Evolutionary conservation across 2,797 vertebrate species (phyloP).

Genomic region (Rallus crepitans): DNA sequence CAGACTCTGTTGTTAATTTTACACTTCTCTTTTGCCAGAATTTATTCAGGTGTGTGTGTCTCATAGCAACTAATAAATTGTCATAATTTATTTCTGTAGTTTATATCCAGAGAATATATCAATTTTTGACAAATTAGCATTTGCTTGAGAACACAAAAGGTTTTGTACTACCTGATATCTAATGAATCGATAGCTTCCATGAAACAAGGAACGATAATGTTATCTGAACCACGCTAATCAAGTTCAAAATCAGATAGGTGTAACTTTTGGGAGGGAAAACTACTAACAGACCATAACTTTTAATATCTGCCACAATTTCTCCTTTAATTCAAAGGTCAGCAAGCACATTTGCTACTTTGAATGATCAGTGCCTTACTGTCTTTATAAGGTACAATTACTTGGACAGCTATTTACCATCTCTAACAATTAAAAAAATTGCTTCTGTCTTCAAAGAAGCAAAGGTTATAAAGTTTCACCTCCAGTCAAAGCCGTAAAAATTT

Average conservation of each 20-base stretch:
- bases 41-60: background rate
- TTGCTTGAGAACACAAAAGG: background rate
- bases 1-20: background rate
- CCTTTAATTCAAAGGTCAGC: slow-evolving; percentile 64
- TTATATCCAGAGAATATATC: slow-evolving; percentile 12
- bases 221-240: background rate
- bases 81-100: background rate
- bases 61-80: background rate
- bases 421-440: slow-evolving; percentile 56
- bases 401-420: slow-evolving; percentile 54
- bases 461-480: slow-evolving; percentile 17
- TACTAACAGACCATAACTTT: slow-evolving; percentile 14
- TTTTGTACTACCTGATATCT: background rate
- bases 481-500: slow-evolving; percentile 31
- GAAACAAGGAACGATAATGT: background rate
- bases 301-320: slow-evolving; percentile 38
- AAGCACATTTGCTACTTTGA: slow-evolving; percentile 42
- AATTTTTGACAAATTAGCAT: slow-evolving; percentile 23
- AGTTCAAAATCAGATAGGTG: background rate
- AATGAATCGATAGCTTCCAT: background rate
- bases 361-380: slow-evolving; percentile 19
- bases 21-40: background rate
- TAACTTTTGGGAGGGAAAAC: background rate
- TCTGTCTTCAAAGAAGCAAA: background rate
- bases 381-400: slow-evolving; percentile 36